A percentile compares a stretch with the other conserved stretches of the same genome.
phyloP scores from a whole-genome alignment of 2,888 invertebrate species.

The Monoplex corrugatus region DNA sequence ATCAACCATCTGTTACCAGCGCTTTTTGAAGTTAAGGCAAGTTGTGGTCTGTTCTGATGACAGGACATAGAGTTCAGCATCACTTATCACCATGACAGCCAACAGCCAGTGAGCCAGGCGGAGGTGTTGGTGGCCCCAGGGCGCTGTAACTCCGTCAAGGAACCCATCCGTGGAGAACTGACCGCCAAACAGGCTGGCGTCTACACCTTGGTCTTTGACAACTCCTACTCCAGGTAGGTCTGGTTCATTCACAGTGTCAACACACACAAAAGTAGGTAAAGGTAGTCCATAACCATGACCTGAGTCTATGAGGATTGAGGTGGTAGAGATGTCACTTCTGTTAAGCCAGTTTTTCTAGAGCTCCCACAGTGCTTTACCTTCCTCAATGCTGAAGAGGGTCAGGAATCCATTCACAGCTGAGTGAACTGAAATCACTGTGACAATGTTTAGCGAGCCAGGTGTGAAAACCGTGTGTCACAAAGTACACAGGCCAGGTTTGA shows the following conservation, averaged over 20 bases:
- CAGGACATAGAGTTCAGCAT: constrained; percentile 79
- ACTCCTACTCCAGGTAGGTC: constrained; percentile 76
- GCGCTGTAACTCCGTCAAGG: constrained; percentile 78
- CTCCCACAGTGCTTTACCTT: no score
- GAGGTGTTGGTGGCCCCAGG: constrained; percentile 73
- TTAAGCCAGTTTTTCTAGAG: neutral
- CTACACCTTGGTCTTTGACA: constrained; percentile 79
- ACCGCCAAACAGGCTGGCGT: constrained; percentile 76
- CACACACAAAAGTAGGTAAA: no score
- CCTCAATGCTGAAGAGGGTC: no score
- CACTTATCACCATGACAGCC: constrained; percentile 65
- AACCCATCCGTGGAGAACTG: constrained; percentile 75
- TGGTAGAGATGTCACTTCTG: no score
- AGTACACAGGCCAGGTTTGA: no score
- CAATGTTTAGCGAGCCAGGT: no score
- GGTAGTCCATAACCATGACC: no score
- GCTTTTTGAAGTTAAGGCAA: no score
- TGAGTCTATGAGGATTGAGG: neutral
- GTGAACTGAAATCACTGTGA: no score
- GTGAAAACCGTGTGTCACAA: no score
- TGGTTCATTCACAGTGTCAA: no score
- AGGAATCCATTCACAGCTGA: no score
- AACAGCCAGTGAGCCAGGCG: constrained; percentile 59
- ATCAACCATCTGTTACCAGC: neutral
- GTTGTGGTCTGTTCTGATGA: neutral